A percentile compares a stretch with the other conserved stretches of the same genome.
These are phyloP conservation scores for Agriopis aurantiaria DNA, from an alignment of 2,888 invertebrate genomes.

Conservation along the genomic window DNA sequence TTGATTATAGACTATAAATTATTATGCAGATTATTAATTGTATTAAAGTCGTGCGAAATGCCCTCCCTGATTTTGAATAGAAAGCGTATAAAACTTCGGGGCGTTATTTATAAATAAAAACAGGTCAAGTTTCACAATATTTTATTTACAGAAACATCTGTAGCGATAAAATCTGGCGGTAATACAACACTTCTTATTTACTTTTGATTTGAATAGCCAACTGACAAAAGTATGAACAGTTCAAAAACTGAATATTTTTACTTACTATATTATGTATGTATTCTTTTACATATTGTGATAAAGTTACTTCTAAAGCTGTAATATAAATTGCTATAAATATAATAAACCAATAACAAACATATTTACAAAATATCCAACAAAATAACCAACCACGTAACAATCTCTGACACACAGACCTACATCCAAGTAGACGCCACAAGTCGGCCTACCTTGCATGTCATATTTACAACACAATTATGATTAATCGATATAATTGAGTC, in stretches of 20 bases:
- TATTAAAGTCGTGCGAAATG: too few relatives aligned
- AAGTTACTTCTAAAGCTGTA: background rate
- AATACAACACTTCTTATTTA: constrained; percentile 32
- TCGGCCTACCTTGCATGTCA: too few relatives aligned
- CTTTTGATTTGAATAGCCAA: constrained; percentile 9
- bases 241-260: constrained; percentile 6
- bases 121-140: constrained; percentile 42
- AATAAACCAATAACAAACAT: constrained; percentile 20
- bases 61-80: too few relatives aligned
- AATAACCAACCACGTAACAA: constrained; percentile 19
- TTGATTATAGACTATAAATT: too few relatives aligned
- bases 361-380: constrained; percentile 25
- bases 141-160: constrained; percentile 43
- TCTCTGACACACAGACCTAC: too few relatives aligned
- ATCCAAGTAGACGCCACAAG: too few relatives aligned
- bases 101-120: constrained; percentile 32
- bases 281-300: constrained; percentile 6
- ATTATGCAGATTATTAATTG: too few relatives aligned
- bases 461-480: too few relatives aligned
- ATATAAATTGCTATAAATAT: constrained; percentile 12
- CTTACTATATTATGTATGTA: constrained; percentile 7
- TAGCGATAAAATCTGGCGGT: constrained; percentile 36
- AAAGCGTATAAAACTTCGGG: background rate
- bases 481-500: too few relatives aligned
- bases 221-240: background rate